Conservation (phyloP, 2,113 vertebrate genomes). For the Bungarus multicinctus region DNA sequence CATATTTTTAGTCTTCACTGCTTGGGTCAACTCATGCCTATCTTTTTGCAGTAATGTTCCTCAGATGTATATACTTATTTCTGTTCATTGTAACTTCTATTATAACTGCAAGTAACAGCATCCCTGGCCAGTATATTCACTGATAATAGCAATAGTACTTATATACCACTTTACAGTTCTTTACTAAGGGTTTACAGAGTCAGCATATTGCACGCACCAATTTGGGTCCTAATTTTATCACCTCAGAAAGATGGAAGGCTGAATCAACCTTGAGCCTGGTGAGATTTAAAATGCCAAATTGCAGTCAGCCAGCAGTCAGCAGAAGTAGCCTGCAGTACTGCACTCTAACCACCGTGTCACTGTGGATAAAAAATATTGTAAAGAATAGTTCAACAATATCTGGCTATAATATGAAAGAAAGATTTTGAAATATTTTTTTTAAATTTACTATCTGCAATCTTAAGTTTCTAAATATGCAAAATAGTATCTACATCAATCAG, state of each 20-base stretch:
- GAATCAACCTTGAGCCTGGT: no score
- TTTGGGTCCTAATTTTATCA: no score
- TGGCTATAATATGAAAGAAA: background rate
- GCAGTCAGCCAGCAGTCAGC: no score
- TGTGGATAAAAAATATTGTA: background rate
- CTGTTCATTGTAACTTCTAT: background rate
- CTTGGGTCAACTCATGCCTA: background rate
- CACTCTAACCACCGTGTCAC: no score
- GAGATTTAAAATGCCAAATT: no score
- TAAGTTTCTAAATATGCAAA: background rate
- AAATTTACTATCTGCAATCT: background rate
- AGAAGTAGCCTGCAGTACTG: no score
- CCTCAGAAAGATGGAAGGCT: no score
- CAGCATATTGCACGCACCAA: no score
- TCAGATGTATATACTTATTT: background rate
- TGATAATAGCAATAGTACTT: no score
- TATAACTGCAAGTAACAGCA: background rate
- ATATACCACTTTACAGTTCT: no score
- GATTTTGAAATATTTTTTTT: background rate
- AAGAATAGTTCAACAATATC: background rate
- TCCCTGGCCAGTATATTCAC: background rate
- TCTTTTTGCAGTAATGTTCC: background rate
- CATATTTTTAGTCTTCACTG: background rate
- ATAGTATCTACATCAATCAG: background rate
- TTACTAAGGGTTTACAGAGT: no score